Evolutionary conservation across 1,140 invertebrate species (phyloP).

Genomic region (Heliothis subflexa): DNA sequence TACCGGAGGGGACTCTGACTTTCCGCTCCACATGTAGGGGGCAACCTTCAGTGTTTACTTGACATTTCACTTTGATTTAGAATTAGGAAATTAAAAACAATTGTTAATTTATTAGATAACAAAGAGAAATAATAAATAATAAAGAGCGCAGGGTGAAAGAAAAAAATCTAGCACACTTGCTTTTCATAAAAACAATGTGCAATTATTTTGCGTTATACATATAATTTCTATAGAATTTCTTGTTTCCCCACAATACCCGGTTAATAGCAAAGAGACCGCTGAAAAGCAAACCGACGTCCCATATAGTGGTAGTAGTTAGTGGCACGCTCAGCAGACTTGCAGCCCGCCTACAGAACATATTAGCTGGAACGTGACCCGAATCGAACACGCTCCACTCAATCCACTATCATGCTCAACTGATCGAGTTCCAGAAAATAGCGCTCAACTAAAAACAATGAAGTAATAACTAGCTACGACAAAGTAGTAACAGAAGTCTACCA

Average conservation of each 20-base stretch:
- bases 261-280: slow-evolving; percentile 16
- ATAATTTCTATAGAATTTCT: neutral
- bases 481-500: neutral
- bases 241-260: neutral
- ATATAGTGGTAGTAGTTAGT: neutral
- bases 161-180: too few relatives aligned
- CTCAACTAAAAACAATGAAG: slow-evolving; percentile 15
- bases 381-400: slow-evolving; percentile 18
- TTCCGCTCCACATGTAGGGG: neutral
- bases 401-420: slow-evolving; percentile 12
- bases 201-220: neutral
- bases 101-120: too few relatives aligned
- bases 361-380: slow-evolving; percentile 27
- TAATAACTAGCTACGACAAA: neutral
- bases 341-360: slow-evolving; percentile 22
- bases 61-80: neutral
- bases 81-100: too few relatives aligned
- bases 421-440: slow-evolving; percentile 1
- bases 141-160: too few relatives aligned
- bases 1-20: neutral
- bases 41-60: neutral
- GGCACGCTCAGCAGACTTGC: neutral
- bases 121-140: too few relatives aligned
- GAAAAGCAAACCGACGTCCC: slow-evolving; percentile 30
- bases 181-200: too few relatives aligned